Conservation (phyloP, 1,140 invertebrate species). For the Aphidius gifuensis region DNA sequence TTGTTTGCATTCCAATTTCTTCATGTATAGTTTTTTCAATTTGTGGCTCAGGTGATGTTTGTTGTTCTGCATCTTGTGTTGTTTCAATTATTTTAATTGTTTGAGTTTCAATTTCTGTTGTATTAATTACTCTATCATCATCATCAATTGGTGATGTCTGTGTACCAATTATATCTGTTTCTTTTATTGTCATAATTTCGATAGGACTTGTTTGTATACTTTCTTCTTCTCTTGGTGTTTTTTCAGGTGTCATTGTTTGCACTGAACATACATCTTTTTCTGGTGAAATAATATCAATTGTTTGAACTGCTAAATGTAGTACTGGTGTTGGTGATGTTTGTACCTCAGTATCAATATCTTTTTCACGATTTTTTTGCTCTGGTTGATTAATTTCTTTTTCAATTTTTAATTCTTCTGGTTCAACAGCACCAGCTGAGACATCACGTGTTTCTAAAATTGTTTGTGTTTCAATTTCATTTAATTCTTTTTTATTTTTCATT, state of each 20-base stretch:
- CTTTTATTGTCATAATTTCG: conserved; percentile 36
- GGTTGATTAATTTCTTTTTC: conserved; percentile 23
- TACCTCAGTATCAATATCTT: conserved; percentile 35
- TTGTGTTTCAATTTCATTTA: conserved; percentile 55
- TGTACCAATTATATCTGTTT: conserved; percentile 30
- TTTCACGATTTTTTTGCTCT: conserved; percentile 31
- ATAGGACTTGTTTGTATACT: conserved; percentile 39
- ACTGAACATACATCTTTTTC: conserved; percentile 39
- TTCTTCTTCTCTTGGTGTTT: conserved; percentile 36
- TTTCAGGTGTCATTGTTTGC: conserved; percentile 33
- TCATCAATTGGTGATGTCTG: conserved; percentile 39
- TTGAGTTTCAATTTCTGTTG: conserved; percentile 41
- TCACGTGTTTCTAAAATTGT: conserved; percentile 46
- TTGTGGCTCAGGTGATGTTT: conserved; percentile 33
- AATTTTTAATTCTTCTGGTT: conserved; percentile 7
- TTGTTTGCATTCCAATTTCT: conserved; percentile 29
- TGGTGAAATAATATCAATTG: conserved; percentile 28
- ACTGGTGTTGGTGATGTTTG: conserved; percentile 57
- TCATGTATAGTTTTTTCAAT: conserved; percentile 23
- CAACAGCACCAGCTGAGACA: conserved; percentile 40
- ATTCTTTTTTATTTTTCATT: conserved; percentile 30
- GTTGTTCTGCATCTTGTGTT: conserved; percentile 32
- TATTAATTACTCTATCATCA: conserved; percentile 24
- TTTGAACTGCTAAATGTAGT: conserved; percentile 37
- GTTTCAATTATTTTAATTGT: conserved; percentile 28